Evolutionary conservation across 2,797 vertebrate species (phyloP).

Genomic region (Eurystomus glaucurus): DNA sequence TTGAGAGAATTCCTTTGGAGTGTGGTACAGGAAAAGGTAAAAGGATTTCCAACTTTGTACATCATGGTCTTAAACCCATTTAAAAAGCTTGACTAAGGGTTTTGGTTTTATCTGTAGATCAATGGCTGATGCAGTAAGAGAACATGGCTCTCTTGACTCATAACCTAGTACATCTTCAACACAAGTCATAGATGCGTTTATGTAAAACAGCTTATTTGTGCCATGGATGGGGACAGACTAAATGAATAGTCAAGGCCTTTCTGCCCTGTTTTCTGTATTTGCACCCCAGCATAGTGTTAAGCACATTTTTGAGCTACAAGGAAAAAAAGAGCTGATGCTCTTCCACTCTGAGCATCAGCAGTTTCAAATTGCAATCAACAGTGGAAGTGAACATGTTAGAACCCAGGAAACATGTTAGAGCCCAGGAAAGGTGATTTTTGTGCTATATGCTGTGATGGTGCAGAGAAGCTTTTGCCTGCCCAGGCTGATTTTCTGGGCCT

Average conservation of each 20-base stretch:
- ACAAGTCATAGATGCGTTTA: not conserved
- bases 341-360: not conserved
- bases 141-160: not conserved
- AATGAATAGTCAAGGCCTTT: not conserved
- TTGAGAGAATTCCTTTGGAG: not conserved
- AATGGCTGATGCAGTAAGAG: not conserved
- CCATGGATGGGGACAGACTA: accelerated
- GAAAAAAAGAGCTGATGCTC: not conserved
- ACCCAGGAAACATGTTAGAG: not conserved
- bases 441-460: not conserved
- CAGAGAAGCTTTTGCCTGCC: not conserved
- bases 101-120: not conserved
- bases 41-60: not conserved
- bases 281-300: not conserved
- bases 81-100: not conserved
- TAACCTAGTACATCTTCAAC: not conserved
- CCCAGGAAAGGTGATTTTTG: not conserved
- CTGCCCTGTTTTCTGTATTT: not conserved
- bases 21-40: not conserved
- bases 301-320: not conserved
- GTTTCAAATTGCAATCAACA: not conserved
- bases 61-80: not conserved
- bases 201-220: not conserved
- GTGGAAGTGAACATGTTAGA: not conserved
- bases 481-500: not conserved